Evolutionary conservation across 2,888 invertebrate species (phyloP).

Genomic region (Cantharis flavilabris): DNA sequence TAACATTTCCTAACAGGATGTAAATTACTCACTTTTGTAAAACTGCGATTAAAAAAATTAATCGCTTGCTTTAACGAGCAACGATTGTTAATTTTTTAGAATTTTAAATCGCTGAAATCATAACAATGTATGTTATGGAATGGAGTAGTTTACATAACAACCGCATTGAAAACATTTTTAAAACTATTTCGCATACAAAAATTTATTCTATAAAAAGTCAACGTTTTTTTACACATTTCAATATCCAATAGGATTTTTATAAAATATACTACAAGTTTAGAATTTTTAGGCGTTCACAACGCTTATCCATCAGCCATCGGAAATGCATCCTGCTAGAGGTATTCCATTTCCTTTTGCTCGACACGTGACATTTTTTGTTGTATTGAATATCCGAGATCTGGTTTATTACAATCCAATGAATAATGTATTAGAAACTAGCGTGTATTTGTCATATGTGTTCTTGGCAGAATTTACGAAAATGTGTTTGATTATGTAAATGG

Average conservation of each 20-base stretch:
- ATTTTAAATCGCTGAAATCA: not conserved
- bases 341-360: conserved; percentile 41
- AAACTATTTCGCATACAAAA: not conserved
- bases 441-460: conserved; percentile 27
- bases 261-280: conserved; percentile 17
- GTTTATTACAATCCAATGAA: conserved; percentile 38
- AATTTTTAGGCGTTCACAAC: conserved; percentile 21
- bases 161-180: not conserved
- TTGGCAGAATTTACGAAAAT: conserved; percentile 11
- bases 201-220: conserved; percentile 11
- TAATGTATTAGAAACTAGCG: conserved; percentile 38
- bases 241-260: conserved; percentile 12
- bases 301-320: conserved; percentile 35
- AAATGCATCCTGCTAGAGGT: conserved; percentile 39
- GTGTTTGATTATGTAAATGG: conserved; percentile 18
- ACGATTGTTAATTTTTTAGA: not conserved
- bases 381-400: conserved; percentile 36
- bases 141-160: not conserved
- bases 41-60: not conserved
- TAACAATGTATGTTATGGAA: not conserved
- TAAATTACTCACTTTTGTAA: not conserved
- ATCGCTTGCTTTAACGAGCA: not conserved
- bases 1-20: conserved; percentile 12
- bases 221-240: conserved; percentile 13
- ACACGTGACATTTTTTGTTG: conserved; percentile 41